Conservation (phyloP, 2,888 invertebrate species). For the Drosophila neonasuta region DNA sequence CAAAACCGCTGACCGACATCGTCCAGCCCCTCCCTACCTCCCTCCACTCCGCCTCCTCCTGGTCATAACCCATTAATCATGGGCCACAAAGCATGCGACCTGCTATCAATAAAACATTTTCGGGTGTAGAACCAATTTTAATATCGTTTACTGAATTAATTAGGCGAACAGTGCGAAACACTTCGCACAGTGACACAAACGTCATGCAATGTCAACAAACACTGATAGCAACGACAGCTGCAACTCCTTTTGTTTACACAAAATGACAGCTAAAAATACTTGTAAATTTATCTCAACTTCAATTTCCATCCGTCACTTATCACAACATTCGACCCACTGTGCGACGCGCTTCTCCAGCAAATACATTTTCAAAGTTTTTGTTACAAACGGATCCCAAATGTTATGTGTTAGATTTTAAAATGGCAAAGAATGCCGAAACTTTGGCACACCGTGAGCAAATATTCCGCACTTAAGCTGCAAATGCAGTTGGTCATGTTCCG, state of each 20-base stretch:
- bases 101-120: slow-evolving; percentile 31
- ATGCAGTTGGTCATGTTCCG: background rate
- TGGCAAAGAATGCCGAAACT: background rate
- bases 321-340: slow-evolving; percentile 33
- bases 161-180: slow-evolving; percentile 54
- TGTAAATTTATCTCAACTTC: background rate
- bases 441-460: slow-evolving; percentile 29
- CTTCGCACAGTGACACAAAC: slow-evolving; percentile 33
- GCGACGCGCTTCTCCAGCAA: slow-evolving; percentile 46
- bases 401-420: slow-evolving; percentile 1
- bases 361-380: slow-evolving; percentile 49
- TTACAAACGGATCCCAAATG: background rate
- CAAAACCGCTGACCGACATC: slow-evolving; percentile 4
- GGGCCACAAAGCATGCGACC: slow-evolving; percentile 14
- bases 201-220: background rate
- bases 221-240: background rate
- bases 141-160: slow-evolving; percentile 54
- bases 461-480: slow-evolving; percentile 14
- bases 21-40: background rate
- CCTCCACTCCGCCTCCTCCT: background rate
- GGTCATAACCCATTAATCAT: slow-evolving; percentile 13
- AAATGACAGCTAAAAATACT: background rate
- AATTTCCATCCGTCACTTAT: too few relatives aligned
- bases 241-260: background rate
- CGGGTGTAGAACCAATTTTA: slow-evolving; percentile 26